Evolutionary conservation across 92 coral and sea anemone genomes (phyloP), one percentile per base, ranked within the genome.

Genomic region (Epizoanthus stellaris): DNA sequence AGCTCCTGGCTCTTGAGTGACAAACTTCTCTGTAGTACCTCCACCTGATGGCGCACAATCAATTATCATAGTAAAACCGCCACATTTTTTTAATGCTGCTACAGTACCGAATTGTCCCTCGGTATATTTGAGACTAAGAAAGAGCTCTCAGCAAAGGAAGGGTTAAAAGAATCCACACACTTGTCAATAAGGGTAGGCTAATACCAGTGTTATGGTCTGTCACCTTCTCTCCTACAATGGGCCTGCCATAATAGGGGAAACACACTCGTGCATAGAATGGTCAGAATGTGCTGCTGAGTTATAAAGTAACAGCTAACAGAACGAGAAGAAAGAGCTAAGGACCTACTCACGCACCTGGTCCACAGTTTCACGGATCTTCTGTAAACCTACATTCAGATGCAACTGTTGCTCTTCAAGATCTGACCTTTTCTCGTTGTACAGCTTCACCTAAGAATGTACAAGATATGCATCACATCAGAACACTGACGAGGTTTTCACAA

Each of bases 1-100:
- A 97, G 89, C 67, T 97, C 99, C 86, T 97, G 99, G 80, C 99
- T 97, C 92, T 97, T 97, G 16, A 97, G 98, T 30, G 99, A 97
- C 86, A 97, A 57, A 81, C 99, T 97, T 80, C 95, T 93, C 89
- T 97, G 99, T 3, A 97, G 95, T 71, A 94, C 99, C 81, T 97
- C 99, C 23, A 97, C 99, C 96, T 93, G 19, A 34, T 9, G 13
- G 56, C 65, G 80, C 53, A 68, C 38, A 39, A n/a, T 15, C 43
- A 34, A 68, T 3, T 13, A 3, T 62, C 3, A 5, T 2, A 52
- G 15, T 52, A 52, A 52, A 3, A 52, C 10, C 13, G 14, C 56
- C 14, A 52, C 14, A 10, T 10, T 52, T 6, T 52, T 12, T 52
- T 12, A 52, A 10, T 52, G 3, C 14, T 9, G 15, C 56, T 9